A percentile compares a stretch with the other conserved stretches of the same genome.
These are phyloP conservation scores for Tragopan temminckii DNA, from an alignment of 2,797 vertebrate species.

Conservation along the genomic window DNA sequence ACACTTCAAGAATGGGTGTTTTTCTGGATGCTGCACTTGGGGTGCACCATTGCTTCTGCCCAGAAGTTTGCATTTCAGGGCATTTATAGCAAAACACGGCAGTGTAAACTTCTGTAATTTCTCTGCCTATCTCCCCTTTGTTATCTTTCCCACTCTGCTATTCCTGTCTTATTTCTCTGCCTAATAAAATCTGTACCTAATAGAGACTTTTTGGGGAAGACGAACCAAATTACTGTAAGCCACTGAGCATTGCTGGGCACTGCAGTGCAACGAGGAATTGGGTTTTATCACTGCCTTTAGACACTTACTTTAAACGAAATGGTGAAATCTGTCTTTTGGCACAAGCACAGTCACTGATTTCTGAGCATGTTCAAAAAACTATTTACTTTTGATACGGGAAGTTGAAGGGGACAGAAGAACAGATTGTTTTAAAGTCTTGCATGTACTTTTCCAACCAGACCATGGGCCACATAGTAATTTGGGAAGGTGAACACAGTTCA, in stretches of 20 bases:
- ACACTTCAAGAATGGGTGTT: not conserved
- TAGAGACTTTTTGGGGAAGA: not conserved
- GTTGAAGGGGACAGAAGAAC: not conserved
- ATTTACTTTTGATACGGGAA: conserved; percentile 4
- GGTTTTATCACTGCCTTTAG: not conserved
- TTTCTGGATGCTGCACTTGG: rapidly evolving
- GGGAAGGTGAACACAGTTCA: not conserved
- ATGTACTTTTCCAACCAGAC: not conserved
- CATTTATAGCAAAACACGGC: not conserved
- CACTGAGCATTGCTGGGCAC: rapidly evolving
- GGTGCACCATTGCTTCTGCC: not conserved
- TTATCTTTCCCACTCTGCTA: not conserved
- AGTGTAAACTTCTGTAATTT: not conserved
- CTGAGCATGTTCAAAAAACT: not conserved
- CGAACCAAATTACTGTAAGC: not conserved
- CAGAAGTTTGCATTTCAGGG: not conserved
- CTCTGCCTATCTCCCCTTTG: not conserved
- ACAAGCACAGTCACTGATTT: not conserved
- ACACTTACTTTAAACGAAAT: conserved; percentile 41
- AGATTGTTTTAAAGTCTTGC: not conserved
- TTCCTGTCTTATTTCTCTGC: conserved; percentile 27
- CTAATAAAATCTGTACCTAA: not conserved
- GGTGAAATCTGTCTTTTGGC: conserved; percentile 46
- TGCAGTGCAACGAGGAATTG: not conserved
- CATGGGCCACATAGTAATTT: conserved; percentile 9